A percentile compares a stretch with the other conserved stretches of the same genome.
These are phyloP conservation scores for Rhinophrynus dorsalis DNA, from an alignment of 2,797 vertebrate genomes.

Conservation along the genomic window DNA sequence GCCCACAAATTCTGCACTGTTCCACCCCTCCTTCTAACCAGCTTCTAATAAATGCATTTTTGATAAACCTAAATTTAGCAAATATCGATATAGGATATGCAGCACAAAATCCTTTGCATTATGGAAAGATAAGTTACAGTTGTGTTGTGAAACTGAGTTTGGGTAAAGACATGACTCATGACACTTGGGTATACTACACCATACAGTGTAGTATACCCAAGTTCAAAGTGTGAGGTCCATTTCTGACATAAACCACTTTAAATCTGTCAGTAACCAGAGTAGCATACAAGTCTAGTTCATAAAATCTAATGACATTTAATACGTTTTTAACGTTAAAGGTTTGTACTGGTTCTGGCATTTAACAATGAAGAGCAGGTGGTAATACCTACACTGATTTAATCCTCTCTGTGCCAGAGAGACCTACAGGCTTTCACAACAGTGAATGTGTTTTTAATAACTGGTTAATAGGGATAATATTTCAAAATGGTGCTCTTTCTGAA, in stretches of 20 bases:
- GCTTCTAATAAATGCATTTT: background rate
- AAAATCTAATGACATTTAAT: background rate
- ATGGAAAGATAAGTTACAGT: background rate
- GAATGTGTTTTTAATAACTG: background rate
- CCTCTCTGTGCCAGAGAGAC: background rate
- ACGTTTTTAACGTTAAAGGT: no score
- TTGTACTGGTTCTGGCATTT: background rate
- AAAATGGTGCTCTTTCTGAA: background rate
- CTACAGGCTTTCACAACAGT: background rate
- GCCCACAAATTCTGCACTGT: conserved; percentile 56
- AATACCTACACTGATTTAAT: background rate
- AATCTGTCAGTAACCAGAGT: background rate
- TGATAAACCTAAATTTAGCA: background rate
- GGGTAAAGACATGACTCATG: no score
- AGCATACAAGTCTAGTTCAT: background rate
- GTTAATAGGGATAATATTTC: background rate
- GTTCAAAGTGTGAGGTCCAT: background rate
- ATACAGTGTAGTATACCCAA: background rate
- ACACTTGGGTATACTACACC: no score
- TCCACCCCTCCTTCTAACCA: conserved; percentile 50
- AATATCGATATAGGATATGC: background rate
- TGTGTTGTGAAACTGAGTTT: background rate
- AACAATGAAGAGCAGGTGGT: background rate
- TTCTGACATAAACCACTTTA: background rate
- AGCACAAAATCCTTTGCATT: background rate